Base-by-base conservation (phyloP, 2,113 vertebrate genomes). In the Herpetotheres cachinnans region DNA sequence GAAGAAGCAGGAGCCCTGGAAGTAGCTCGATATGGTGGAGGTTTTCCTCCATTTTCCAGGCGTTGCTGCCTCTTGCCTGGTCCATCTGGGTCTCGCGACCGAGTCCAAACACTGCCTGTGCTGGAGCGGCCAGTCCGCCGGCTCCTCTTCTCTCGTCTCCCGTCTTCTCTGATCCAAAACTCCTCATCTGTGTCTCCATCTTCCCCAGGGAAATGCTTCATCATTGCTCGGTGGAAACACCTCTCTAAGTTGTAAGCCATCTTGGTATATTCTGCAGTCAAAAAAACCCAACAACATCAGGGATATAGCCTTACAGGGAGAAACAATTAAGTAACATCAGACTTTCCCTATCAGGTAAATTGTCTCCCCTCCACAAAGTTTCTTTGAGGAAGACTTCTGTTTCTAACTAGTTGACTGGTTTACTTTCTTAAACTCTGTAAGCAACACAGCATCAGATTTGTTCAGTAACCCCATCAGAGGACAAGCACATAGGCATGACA, bases 121-220 rank as follows among this genome's bases (percentile, higher is more conserved):
- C 95, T 86, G 82, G 95, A 97, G 38, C 98, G 97, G 8, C 97
- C 97, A 0, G 66, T 80, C 10, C 99, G 98, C 34, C 97, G 98
- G 67, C 98, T 98, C 74, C 99, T 99, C 93, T 99, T 99, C 80
- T 99, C 99, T 69, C 99, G 98, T 21, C 98, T 98, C 47, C 99
- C 99, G 1, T 99, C 99, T 58, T 98, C 97, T 89, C 97, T 98
- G 90, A 99, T 96, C 97, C 99, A 99, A 90, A 99, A 99, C 77
- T 99, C 99, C 63, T 99, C 99, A n/a, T 99, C 99, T 0, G 99
- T 99, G 96, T 99, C 99, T 10, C 98, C 99, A 15, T 99, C 99
- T 97, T 99, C 99, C 5, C 99, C 98, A 50, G 99, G 99, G 83
- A 99, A 99, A 96, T 99, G 99, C 97, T 99, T 99, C 56, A 98